phyloP scores from a whole-genome alignment of 92 coral and sea anemone species.

The Epizoanthus scotinus region DNA sequence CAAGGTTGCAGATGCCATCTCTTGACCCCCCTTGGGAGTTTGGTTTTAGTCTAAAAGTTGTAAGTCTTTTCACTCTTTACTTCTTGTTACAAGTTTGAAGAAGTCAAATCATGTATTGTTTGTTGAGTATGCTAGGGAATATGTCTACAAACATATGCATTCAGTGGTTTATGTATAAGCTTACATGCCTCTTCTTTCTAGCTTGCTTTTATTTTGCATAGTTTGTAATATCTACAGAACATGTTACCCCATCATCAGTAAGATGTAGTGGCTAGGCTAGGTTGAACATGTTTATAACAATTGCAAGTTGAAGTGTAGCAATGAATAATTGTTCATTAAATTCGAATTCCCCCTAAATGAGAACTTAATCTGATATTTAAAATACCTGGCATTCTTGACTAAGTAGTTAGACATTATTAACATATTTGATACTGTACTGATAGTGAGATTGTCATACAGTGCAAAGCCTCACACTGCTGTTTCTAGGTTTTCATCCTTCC shows the following conservation, averaged over 20 bases:
- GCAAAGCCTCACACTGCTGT: background rate
- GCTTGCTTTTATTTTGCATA: too few relatives aligned
- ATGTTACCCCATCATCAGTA: background rate
- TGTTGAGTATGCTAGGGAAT: background rate
- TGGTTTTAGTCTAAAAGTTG: background rate
- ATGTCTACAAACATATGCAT: background rate
- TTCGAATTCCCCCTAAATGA: conserved; percentile 2
- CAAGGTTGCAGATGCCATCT: too few relatives aligned
- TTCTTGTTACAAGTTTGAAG: background rate
- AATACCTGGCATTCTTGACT: conserved; percentile 6
- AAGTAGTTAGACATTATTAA: conserved; percentile 2
- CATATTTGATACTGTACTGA: background rate
- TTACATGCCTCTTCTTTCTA: too few relatives aligned
- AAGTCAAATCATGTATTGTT: background rate
- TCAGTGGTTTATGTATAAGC: background rate
- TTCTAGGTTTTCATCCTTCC: background rate
- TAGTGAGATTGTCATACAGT: background rate
- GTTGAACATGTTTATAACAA: too few relatives aligned
- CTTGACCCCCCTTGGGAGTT: background rate
- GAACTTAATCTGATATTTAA: conserved; percentile 29
- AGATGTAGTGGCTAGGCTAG: background rate
- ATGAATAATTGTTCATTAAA: background rate
- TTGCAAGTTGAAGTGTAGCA: conserved; percentile 1
- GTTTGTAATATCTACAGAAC: background rate
- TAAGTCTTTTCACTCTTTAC: background rate